Evolutionary conservation across 1,140 invertebrate genomes (phyloP).

Genomic region (Zaprionus kolodkinae): DNA sequence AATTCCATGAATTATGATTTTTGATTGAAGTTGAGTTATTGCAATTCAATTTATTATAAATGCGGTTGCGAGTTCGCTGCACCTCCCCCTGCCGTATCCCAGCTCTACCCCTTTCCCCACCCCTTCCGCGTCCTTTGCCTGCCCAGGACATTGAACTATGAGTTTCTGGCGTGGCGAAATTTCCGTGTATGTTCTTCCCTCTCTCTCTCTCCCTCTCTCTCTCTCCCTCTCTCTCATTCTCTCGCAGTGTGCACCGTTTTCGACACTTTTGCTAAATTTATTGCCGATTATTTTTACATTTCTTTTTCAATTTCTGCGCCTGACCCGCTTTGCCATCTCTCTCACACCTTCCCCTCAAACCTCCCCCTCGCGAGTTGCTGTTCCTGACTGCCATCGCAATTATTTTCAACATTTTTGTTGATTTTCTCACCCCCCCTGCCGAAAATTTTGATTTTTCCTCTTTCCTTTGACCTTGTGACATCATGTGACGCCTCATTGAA

Average conservation of each 20-base stretch:
- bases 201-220: constrained; percentile 15
- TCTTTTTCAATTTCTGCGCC: constrained; percentile 64
- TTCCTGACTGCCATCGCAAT: constrained; percentile 62
- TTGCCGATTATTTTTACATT: constrained; percentile 83
- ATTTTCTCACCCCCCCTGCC: constrained; percentile 50
- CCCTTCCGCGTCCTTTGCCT: constrained; percentile 50
- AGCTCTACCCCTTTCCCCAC: background rate
- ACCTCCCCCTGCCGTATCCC: background rate
- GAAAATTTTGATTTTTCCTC: constrained; percentile 56
- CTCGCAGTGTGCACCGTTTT: constrained; percentile 59
- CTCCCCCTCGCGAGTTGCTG: background rate
- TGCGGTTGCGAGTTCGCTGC: constrained; percentile 63
- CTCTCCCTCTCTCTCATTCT: constrained; percentile 8
- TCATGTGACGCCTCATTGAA: background rate
- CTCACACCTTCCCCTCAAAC: background rate
- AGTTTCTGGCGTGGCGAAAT: constrained; percentile 76
- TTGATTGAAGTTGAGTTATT: constrained; percentile 84
- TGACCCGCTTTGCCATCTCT: background rate
- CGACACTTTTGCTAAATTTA: constrained; percentile 82
- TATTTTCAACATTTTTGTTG: constrained; percentile 76
- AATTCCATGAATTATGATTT: constrained; percentile 83
- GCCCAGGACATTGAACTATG: constrained; percentile 78
- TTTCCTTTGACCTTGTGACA: constrained; percentile 12
- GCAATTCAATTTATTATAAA: constrained; percentile 84
- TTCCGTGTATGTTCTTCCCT: constrained; percentile 53